Evolutionary conservation across 1,140 invertebrate genomes (phyloP), one percentile per base, ranked within the genome.

Genomic region (Octopus sinensis): DNA sequence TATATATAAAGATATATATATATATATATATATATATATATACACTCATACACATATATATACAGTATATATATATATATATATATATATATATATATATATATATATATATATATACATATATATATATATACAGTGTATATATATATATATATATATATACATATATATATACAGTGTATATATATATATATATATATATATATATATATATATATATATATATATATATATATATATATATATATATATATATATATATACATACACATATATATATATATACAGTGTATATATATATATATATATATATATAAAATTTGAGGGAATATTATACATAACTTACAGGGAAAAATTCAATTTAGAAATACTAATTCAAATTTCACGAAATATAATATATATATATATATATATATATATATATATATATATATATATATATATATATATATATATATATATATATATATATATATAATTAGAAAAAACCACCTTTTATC

Each of bases 181-280:
- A 62, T 62, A 62, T 62, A 62, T 62, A 62, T 62, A 62, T 17
- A 62, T 62, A 62, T 62, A 62, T 62, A 62, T 62, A 62, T 62
- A 62, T 17, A 62, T 62, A 62, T 62, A 62, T 62, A 62, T 62
- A 62, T 17, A 62, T 62, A 62, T 62, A 62, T 62, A 62, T 62
- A 62, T 62, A 62, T 17, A 62, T 62, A 62, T 62, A 62, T 62
- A 62, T 62, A 62, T 62, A 62, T 17, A 62, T 62, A 62, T 62
- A 62, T 62, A 62, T 62, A 62, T 62, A 62, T 17, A 62, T 62
- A 62, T 62, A 62, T 62, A 62, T 62, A 62, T 17, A 62, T 62
- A 62, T 62, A 62, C 17, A 62, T 62, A 62, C 56, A 62, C 17
- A 62, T 62, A 62, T 62, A 62, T 62, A 62, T 62, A 62, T 17